These are phyloP conservation scores for Cosmia pyralina DNA, from an alignment of 2,888 invertebrate species.

Conservation along the genomic window DNA sequence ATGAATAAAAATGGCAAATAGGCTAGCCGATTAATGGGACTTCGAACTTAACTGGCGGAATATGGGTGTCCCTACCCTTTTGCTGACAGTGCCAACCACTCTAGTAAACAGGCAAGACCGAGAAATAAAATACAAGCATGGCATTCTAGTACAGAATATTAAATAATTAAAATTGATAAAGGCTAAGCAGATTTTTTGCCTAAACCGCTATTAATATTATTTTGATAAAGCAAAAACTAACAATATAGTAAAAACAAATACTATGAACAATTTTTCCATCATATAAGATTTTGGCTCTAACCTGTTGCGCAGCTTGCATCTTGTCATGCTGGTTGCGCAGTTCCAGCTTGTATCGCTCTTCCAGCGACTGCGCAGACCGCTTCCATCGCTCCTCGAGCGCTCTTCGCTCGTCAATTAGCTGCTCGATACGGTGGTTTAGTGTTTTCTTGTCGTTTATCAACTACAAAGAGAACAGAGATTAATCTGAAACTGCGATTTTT, in stretches of 20 bases:
- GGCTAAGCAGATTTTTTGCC: no score
- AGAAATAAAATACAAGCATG: no score
- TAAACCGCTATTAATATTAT: not conserved
- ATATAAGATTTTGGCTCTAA: slow-evolving; percentile 49
- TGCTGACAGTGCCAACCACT: no score
- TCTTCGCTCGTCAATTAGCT: slow-evolving; percentile 91
- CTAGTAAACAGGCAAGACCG: no score
- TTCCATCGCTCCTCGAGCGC: slow-evolving; percentile 92
- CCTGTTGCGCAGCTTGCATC: slow-evolving; percentile 94
- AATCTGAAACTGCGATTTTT: no score
- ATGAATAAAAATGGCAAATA: not conserved
- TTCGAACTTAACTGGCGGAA: no score
- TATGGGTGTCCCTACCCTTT: no score
- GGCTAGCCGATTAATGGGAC: no score
- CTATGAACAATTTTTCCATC: not conserved
- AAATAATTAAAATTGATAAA: no score
- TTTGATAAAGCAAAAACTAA: not conserved
- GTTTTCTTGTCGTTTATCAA: slow-evolving; percentile 94
- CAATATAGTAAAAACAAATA: not conserved
- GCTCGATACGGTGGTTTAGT: slow-evolving; percentile 93
- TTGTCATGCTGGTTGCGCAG: slow-evolving; percentile 94
- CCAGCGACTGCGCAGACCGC: slow-evolving; percentile 92
- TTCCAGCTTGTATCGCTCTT: slow-evolving; percentile 94
- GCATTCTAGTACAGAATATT: no score
- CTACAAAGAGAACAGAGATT: slow-evolving; percentile 73